These are phyloP conservation scores for Platypus cylindrus DNA, from an alignment of 2,888 invertebrate genomes.

Conservation along the genomic window DNA sequence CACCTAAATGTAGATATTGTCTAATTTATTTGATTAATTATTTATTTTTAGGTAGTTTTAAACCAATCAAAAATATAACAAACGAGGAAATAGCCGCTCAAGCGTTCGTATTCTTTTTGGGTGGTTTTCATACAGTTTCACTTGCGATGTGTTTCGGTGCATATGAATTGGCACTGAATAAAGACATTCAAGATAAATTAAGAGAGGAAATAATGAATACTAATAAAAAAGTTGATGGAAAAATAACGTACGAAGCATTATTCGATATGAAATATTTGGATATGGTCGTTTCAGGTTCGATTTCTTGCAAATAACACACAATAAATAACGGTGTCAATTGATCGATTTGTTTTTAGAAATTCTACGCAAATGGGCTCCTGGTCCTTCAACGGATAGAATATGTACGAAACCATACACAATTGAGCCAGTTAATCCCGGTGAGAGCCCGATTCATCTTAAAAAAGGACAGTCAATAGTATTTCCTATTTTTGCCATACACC, in stretches of 20 bases:
- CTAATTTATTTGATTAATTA: no score
- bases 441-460: constrained; percentile 20
- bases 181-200: constrained; percentile 43
- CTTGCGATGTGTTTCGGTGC: constrained; percentile 37
- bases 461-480: constrained; percentile 28
- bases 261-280: constrained; percentile 47
- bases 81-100: constrained; percentile 46
- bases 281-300: constrained; percentile 43
- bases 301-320: constrained; percentile 3
- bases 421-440: constrained; percentile 18
- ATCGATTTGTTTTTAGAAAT: no score
- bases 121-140: constrained; percentile 38
- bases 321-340: no score
- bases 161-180: constrained; percentile 45
- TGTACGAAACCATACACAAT: constrained; percentile 38
- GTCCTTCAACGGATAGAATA: constrained; percentile 36
- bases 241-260: constrained; percentile 40
- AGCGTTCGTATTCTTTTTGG: constrained; percentile 38
- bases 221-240: constrained; percentile 21
- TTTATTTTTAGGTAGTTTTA: no score
- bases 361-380: constrained; percentile 39
- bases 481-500: constrained; percentile 32
- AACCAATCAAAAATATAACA: constrained; percentile 16
- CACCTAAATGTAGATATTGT: background rate
- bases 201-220: constrained; percentile 34